Conservation (phyloP, 2,888 invertebrate species). For the Carabus problematicus region DNA sequence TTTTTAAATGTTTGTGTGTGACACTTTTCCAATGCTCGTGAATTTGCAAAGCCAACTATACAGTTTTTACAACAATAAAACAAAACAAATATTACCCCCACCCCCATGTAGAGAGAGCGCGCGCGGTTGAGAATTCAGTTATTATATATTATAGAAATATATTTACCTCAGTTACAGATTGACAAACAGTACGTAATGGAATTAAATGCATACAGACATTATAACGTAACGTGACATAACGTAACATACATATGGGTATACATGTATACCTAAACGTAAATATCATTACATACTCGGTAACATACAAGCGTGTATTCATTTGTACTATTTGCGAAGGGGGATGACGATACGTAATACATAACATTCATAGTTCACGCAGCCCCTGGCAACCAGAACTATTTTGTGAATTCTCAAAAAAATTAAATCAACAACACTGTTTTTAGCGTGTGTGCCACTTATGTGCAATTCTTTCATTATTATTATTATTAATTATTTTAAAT, state of each 20-base stretch:
- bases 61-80: no score
- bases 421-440: conserved; percentile 32
- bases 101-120: conserved; percentile 29
- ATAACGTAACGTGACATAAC: no score
- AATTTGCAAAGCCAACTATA: conserved; percentile 52
- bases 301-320: neutral
- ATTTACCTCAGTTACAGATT: conserved; percentile 36
- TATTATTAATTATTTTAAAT: conserved; percentile 48
- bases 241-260: neutral
- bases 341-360: no score
- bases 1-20: conserved; percentile 61
- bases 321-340: neutral
- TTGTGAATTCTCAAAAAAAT: conserved; percentile 33
- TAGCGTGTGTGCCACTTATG: conserved; percentile 57
- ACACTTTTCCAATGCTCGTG: conserved; percentile 58
- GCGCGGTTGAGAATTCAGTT: neutral
- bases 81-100: conserved; percentile 42
- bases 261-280: conserved; percentile 5
- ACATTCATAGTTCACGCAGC: no score
- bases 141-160: conserved; percentile 2
- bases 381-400: neutral
- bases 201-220: conserved; percentile 28
- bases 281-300: neutral
- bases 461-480: conserved; percentile 55
- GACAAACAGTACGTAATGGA: conserved; percentile 31